Base-by-base conservation (phyloP, 1,140 invertebrate genomes). In the Acromyrmex charruanus region DNA sequence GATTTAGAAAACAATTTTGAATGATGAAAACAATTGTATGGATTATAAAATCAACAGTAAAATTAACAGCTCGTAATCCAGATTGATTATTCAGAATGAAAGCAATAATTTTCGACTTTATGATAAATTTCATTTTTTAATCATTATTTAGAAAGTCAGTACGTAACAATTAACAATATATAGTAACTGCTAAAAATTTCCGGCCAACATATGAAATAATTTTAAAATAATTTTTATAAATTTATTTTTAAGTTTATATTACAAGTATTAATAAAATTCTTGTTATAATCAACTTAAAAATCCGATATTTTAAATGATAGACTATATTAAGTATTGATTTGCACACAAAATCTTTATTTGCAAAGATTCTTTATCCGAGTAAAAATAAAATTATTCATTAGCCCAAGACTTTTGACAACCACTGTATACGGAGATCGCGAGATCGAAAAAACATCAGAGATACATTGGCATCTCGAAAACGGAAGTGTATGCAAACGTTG, bases 381-480 rank as follows among this genome's bases (percentile, higher is more conserved):
- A 25, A 10, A 44, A 44, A 44, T 44, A 44, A 44, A 44, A 44
- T 44, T 44, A 44, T 44, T 10, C 39, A 44, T 44, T 44, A 12
- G 39, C 39, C 39, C 39, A 10, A 44, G 3, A 44, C 39, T 44
- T 12, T 9, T 44, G 39, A 18, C 53, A 55, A 6, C 6, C 16
- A 55, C 18, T 14, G 2, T 35, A 61, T 31, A 18, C n/a, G 10
- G 12, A 44, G 5, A 25, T 49, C 4, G 35, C 21, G 14, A 14
- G 39, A 44, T 44, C 10, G 39, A 44, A 28, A 58, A 28, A 39
- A n/a, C 39, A n/a, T 66, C 66, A n/a, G 51, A 49, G 9, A 51
- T 4, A 51, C 9, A 14, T 51, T 5, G 14, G 16, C 49, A 51
- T 51, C 74, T 68, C 63, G 39, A 31, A 59, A 81, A 86, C 44